A percentile compares a stretch with the other conserved stretches of the same genome.
phyloP scores from a whole-genome alignment of 2,888 invertebrate species.

The Marasmarcha lunaedactyla region DNA sequence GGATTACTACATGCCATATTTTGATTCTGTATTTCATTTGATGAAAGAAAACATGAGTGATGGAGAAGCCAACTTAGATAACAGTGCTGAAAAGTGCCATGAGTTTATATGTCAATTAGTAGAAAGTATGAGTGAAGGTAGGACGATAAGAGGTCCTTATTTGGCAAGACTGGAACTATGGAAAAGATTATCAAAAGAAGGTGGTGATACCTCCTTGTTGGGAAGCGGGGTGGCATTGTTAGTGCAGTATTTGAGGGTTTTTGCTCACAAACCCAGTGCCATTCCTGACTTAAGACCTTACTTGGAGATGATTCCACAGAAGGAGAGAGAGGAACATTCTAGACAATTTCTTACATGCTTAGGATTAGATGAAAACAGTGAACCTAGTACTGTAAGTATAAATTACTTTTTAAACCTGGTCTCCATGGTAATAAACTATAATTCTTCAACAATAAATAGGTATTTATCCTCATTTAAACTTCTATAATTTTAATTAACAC shows the following conservation, averaged over 20 bases:
- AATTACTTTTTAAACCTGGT: not conserved
- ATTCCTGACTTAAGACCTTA: constrained; percentile 86
- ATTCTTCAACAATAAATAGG: not conserved
- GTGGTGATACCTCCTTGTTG: constrained; percentile 63
- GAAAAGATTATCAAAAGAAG: constrained; percentile 67
- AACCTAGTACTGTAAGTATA: constrained; percentile 72
- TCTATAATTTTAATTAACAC: not conserved
- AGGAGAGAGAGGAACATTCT: constrained; percentile 71
- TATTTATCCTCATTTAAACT: not conserved
- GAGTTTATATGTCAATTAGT: constrained; percentile 61
- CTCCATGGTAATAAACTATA: too few species aligned
- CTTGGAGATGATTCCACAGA: constrained; percentile 75
- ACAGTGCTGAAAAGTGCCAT: constrained; percentile 54
- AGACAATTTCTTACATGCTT: constrained; percentile 73
- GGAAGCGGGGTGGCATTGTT: constrained; percentile 78
- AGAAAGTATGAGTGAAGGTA: constrained; percentile 54
- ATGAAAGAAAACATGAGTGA: constrained; percentile 40
- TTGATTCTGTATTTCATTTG: constrained; percentile 77
- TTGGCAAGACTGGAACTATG: constrained; percentile 85
- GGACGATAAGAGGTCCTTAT: constrained; percentile 81
- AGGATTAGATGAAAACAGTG: constrained; percentile 73
- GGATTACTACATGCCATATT: constrained; percentile 80
- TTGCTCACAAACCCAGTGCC: constrained; percentile 89
- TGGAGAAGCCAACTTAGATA: constrained; percentile 33
- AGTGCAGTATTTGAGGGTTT: constrained; percentile 82